These are phyloP conservation scores for Sciurus niger DNA, from an alignment of 2,113 vertebrate species.

Conservation along the genomic window DNA sequence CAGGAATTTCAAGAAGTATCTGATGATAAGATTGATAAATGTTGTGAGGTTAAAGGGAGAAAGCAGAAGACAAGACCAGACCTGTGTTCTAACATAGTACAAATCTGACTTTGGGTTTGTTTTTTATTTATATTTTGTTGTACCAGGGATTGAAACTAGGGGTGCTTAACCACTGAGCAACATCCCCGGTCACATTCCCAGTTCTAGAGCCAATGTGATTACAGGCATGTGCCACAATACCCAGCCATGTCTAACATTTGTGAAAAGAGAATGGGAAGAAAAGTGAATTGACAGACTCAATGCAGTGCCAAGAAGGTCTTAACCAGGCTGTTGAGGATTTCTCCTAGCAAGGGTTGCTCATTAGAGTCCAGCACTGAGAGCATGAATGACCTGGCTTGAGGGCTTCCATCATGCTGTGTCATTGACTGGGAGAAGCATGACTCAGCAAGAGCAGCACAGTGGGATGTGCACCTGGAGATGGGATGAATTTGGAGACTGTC, in stretches of 20 bases:
- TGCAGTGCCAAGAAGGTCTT: not conserved
- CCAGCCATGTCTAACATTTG: too few relatives aligned
- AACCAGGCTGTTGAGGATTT: not conserved
- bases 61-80: not conserved
- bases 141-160: too few relatives aligned
- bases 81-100: not conserved
- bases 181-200: too few relatives aligned
- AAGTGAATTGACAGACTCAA: not conserved
- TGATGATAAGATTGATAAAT: not conserved
- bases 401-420: not conserved
- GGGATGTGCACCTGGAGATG: too few relatives aligned
- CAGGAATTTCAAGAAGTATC: not conserved
- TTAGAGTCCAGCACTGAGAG: not conserved
- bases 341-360: not conserved
- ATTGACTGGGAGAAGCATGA: not conserved
- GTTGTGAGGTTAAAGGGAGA: not conserved
- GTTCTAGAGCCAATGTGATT: too few relatives aligned
- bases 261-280: not conserved
- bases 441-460: not conserved
- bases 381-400: not conserved
- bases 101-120: not conserved
- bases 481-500: too few relatives aligned
- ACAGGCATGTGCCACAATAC: too few relatives aligned
- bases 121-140: not conserved
- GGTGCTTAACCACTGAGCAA: too few relatives aligned